phyloP scores from a whole-genome alignment of 2,888 invertebrate species.

The Macrophya alboannulata region DNA sequence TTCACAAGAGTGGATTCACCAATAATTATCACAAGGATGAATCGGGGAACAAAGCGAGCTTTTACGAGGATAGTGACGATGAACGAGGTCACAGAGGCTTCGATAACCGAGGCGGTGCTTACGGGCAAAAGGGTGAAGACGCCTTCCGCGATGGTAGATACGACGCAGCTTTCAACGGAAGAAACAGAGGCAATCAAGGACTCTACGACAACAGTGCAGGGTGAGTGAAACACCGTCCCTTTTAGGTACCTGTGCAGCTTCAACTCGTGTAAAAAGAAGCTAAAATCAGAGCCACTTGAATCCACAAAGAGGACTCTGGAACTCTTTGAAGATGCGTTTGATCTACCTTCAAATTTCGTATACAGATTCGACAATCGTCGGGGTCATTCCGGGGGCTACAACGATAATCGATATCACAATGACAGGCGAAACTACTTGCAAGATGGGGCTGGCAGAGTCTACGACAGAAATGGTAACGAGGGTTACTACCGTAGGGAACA shows the following conservation, averaged over 20 bases:
- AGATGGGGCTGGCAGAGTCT: conserved; percentile 79
- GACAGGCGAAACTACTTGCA: conserved; percentile 80
- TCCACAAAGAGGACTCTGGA: background rate
- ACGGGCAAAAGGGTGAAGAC: conserved; percentile 68
- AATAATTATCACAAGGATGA: conserved; percentile 88
- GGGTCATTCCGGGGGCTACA: conserved; percentile 79
- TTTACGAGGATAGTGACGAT: conserved; percentile 84
- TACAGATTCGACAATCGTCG: conserved; percentile 79
- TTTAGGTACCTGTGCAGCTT: background rate
- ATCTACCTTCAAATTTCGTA: background rate
- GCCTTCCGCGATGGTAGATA: conserved; percentile 64
- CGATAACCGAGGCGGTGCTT: conserved; percentile 73
- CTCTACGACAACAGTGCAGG: conserved; percentile 65
- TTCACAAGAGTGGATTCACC: conserved; percentile 86
- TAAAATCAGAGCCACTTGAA: background rate
- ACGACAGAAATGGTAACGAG: conserved; percentile 67
- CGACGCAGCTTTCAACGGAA: conserved; percentile 62
- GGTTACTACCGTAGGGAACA: conserved; percentile 64
- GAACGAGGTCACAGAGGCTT: conserved; percentile 78
- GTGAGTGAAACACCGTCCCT: conserved; percentile 57
- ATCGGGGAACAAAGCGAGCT: conserved; percentile 86
- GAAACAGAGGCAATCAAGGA: conserved; percentile 59
- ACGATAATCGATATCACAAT: conserved; percentile 81
- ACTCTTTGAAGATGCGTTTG: background rate
- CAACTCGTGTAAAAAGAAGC: background rate